Conservation (phyloP, 23 tunicate species). For the Aplidium turbinatum region DNA sequence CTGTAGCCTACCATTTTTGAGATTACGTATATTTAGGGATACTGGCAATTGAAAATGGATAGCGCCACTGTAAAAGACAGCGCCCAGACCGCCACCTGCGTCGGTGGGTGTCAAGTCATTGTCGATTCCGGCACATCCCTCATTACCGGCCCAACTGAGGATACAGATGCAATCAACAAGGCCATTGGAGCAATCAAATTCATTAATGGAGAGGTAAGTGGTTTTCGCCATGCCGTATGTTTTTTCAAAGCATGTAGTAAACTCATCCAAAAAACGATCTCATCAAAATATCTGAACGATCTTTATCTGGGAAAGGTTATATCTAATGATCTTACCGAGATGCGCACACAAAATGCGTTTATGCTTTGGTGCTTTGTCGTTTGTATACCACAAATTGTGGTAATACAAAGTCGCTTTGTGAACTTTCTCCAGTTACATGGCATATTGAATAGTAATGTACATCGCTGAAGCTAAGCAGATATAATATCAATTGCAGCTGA, state of each 20-base stretch:
- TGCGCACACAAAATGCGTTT: too few species aligned
- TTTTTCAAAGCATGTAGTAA: neutral
- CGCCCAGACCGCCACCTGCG: slow-evolving; percentile 13
- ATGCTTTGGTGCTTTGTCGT: too few species aligned
- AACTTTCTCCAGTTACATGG: too few species aligned
- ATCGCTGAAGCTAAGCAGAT: neutral
- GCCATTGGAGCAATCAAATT: slow-evolving; percentile 90
- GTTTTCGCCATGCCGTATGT: neutral
- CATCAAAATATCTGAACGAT: neutral
- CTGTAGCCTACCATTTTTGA: too few species aligned
- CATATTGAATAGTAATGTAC: neutral
- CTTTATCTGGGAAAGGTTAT: neutral
- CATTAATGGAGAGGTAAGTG: slow-evolving; percentile 71
- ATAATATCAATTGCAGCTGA: neutral
- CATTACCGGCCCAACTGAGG: slow-evolving; percentile 75
- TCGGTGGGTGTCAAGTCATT: slow-evolving; percentile 69
- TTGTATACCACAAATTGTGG: too few species aligned
- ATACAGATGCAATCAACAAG: slow-evolving; percentile 55
- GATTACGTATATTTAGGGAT: slow-evolving; percentile 74
- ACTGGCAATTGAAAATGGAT: slow-evolving; percentile 89
- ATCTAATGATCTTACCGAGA: neutral
- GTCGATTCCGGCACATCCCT: slow-evolving; percentile 91
- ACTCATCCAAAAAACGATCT: neutral
- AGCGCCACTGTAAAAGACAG: slow-evolving; percentile 20
- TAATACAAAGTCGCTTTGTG: too few species aligned